Evolutionary conservation across 2,888 invertebrate genomes (phyloP), one percentile per base, ranked within the genome.

Genomic region (Platycnemis pennipes): DNA sequence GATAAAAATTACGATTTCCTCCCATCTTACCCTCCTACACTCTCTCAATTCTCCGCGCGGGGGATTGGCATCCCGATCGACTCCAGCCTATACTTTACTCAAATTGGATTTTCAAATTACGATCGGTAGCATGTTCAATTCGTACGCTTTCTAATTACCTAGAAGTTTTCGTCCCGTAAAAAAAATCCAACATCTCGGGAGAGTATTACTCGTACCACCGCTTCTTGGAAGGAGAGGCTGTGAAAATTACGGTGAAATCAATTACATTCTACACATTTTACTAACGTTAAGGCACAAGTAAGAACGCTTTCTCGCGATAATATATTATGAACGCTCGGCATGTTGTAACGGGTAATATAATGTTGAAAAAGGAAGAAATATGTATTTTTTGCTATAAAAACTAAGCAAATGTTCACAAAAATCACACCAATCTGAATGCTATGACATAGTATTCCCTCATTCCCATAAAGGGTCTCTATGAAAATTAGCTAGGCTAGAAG

Each of bases 1-100:
- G 77, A 77, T 77, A 77, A 77, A 77, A 77, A 77, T 77, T 77
- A 77, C 77, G 77, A 77, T 77, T 77, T 77, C 77, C 77, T 77
- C 37, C 77, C 77, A 37, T 77, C 77, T 77, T 77, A 77, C 77
- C 37, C 77, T 77, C 31, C 37, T 16, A 77, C 13, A 8, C 49
- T 11, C n/a, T n/a, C 77, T 8, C 77, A 31, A 77, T 77, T 77
- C 37, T 37, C 77, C 37, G 63, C 16, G 31, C n/a, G 31, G 26
- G 37, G 37, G 77, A 77, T 77, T 77, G 77, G 77, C 77, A 31
- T 77, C 37, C 77, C 77, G 77, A 77, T 77, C 37, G 77, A 77
- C 77, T 77, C 77, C 77, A 77, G 77, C 31, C 77, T 77, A 77
- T 77, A 77, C 77, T 77, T 77, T 77, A 77, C 77, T 37, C 77